phyloP scores from a whole-genome alignment of 2,797 vertebrate genomes.

The Cirrhinus mrigala region DNA sequence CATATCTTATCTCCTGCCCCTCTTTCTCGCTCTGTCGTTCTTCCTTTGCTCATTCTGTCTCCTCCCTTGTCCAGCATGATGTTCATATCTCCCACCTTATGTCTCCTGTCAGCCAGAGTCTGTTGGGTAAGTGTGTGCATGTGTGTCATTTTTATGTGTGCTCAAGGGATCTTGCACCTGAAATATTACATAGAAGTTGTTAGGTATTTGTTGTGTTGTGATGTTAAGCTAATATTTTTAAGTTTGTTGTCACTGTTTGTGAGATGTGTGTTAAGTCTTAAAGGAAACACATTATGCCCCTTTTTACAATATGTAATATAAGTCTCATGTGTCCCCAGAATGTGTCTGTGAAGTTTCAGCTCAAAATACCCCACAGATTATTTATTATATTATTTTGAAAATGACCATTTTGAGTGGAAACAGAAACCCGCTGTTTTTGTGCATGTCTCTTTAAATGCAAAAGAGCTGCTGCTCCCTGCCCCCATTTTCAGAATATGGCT shows the following conservation, averaged over 20 bases:
- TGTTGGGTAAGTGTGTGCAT: neutral
- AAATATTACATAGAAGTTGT: neutral
- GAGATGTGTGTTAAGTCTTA: neutral
- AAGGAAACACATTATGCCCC: too few species aligned
- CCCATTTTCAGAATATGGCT: too few species aligned
- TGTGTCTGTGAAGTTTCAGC: too few species aligned
- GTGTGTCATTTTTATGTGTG: neutral
- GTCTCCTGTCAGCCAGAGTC: constrained; percentile 18
- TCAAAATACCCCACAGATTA: too few species aligned
- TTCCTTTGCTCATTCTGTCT: constrained; percentile 11
- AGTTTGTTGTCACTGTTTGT: neutral
- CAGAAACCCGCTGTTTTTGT: too few species aligned
- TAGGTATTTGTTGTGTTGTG: neutral
- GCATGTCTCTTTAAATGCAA: too few species aligned
- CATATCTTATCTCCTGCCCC: constrained; percentile 21
- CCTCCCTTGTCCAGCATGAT: constrained; percentile 5
- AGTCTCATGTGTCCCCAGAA: too few species aligned
- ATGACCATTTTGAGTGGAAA: too few species aligned
- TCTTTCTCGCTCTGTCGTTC: constrained; percentile 1
- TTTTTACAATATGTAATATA: too few species aligned
- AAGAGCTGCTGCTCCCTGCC: too few species aligned
- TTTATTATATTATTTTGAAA: too few species aligned
- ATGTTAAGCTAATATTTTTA: neutral
- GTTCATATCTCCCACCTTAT: constrained; percentile 21
- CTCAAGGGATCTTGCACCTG: neutral